phyloP scores from a whole-genome alignment of 53 echinoderm and acorn worm species.

The Paracentrotus lividus region DNA sequence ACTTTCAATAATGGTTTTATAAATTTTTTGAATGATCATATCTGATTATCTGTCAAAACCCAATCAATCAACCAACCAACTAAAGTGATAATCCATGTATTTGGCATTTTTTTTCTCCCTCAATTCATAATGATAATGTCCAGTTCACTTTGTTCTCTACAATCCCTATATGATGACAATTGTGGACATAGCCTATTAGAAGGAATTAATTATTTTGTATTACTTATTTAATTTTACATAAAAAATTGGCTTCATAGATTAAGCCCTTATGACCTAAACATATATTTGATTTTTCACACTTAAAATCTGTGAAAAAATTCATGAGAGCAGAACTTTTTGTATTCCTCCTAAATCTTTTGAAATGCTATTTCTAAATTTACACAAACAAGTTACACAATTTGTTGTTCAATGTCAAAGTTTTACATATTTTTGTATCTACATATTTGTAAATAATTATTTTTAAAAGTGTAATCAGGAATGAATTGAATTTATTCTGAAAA shows the following conservation, averaged over 20 bases:
- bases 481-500: neutral
- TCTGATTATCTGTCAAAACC: no score
- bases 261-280: no score
- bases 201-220: no score
- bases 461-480: neutral
- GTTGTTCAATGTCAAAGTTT: neutral
- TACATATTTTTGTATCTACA: conserved; percentile 39
- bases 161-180: no score
- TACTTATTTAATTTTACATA: no score
- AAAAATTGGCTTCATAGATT: no score
- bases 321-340: neutral
- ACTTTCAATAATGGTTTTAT: no score
- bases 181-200: no score
- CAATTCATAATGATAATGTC: neutral
- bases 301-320: no score
- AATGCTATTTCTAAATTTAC: neutral
- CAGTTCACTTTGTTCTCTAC: no score
- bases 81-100: neutral
- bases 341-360: neutral
- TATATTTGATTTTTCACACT: neutral
- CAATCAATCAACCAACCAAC: no score
- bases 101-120: neutral
- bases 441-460: neutral
- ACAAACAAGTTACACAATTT: neutral
- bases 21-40: no score